Evolutionary conservation across 2,888 invertebrate genomes (phyloP).

Genomic region (Rhingia campestris): DNA sequence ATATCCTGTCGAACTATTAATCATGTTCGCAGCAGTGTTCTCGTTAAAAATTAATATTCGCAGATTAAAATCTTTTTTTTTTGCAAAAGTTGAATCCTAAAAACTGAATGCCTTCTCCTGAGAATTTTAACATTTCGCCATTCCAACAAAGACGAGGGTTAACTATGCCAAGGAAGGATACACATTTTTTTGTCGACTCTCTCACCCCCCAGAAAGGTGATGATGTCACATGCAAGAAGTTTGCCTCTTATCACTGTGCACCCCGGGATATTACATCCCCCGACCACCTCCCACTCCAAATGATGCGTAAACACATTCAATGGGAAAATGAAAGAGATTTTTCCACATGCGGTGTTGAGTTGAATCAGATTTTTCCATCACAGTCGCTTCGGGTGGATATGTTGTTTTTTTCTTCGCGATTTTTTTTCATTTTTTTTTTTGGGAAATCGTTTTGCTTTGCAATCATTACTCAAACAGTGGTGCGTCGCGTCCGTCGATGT

Average conservation of each 20-base stretch:
- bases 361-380: constrained; percentile 68
- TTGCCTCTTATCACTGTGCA: constrained; percentile 64
- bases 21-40: constrained; percentile 72
- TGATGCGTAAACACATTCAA: constrained; percentile 68
- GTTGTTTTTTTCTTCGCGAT: constrained; percentile 39
- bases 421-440: constrained; percentile 31
- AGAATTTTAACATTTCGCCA: constrained; percentile 37
- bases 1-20: constrained; percentile 73
- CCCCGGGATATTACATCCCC: constrained; percentile 66
- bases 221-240: constrained; percentile 73
- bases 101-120: constrained; percentile 2
- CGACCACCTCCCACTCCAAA: constrained; percentile 53
- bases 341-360: constrained; percentile 71
- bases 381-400: neutral
- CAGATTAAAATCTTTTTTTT: constrained; percentile 73
- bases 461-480: constrained; percentile 69
- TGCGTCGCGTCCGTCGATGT: constrained; percentile 32
- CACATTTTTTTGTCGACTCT: neutral
- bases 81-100: constrained; percentile 55
- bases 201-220: constrained; percentile 52
- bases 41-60: constrained; percentile 74
- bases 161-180: constrained; percentile 20
- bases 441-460: constrained; percentile 61
- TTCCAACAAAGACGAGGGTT: constrained; percentile 21
- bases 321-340: constrained; percentile 65